Evolutionary conservation across 53 echinoderm and acorn worm genomes (phyloP).

Genomic region (Henricia sp.): DNA sequence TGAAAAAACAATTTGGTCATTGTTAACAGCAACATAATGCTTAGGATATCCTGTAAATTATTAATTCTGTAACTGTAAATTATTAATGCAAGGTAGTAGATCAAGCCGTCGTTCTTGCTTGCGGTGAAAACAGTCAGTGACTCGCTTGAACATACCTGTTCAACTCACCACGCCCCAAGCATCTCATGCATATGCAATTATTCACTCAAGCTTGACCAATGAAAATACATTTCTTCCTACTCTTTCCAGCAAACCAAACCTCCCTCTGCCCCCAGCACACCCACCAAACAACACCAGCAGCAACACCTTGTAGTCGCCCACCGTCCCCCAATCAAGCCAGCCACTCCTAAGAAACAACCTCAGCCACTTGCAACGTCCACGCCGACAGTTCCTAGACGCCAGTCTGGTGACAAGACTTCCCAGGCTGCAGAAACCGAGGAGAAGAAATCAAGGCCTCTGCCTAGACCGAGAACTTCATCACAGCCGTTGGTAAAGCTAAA

Average conservation of each 20-base stretch:
- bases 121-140: too few relatives aligned
- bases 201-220: too few relatives aligned
- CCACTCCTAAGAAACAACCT: conserved; percentile 25
- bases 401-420: conserved; percentile 24
- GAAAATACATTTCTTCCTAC: too few relatives aligned
- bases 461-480: conserved; percentile 22
- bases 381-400: conserved; percentile 51
- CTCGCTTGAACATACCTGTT: too few relatives aligned
- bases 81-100: too few relatives aligned
- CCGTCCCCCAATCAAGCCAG: conserved; percentile 38
- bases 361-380: conserved; percentile 62
- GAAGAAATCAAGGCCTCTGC: conserved; percentile 37
- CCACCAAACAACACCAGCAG: conserved; percentile 8
- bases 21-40: too few relatives aligned
- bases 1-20: too few relatives aligned
- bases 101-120: too few relatives aligned
- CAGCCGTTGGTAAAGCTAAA: conserved; percentile 6
- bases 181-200: too few relatives aligned
- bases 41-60: too few relatives aligned
- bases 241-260: conserved; percentile 41
- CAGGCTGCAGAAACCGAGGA: not conserved
- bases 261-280: conserved; percentile 13
- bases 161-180: too few relatives aligned
- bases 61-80: too few relatives aligned
- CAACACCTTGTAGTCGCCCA: not conserved